A percentile compares a stretch with the other conserved stretches of the same genome.
Conservation (phyloP, 2,797 vertebrate species). For the Cynopterus sphinx region DNA sequence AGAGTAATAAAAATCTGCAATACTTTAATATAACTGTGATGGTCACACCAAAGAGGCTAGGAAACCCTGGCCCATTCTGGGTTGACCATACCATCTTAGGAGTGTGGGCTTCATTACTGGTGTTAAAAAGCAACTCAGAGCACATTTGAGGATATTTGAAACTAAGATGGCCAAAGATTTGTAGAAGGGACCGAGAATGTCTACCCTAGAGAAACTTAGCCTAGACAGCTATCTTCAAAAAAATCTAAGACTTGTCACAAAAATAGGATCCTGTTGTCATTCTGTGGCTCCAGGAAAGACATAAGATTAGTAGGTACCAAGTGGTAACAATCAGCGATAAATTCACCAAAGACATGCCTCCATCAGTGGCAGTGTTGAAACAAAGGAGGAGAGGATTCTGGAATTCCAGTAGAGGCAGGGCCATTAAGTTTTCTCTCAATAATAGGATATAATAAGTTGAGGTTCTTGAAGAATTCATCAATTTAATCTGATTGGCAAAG, state of each 20-base stretch:
- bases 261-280: not conserved
- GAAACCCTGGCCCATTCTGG: not conserved
- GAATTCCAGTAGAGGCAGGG: not conserved
- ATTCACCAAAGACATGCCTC: not conserved
- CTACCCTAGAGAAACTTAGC: not conserved
- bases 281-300: not conserved
- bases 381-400: not conserved
- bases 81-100: not conserved
- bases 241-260: not conserved
- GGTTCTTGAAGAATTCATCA: not conserved
- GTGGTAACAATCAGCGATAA: not conserved
- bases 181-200: not conserved
- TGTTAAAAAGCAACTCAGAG: not conserved
- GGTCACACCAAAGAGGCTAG: not conserved
- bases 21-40: not conserved
- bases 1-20: not conserved
- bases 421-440: not conserved
- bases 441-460: not conserved
- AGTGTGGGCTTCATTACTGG: not conserved
- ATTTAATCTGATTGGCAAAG: not conserved
- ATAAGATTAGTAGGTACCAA: not conserved
- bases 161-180: not conserved
- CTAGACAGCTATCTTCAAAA: not conserved
- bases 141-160: not conserved
- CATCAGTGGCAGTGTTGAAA: not conserved